These are phyloP conservation scores for Umimayanthus kanabou DNA, from an alignment of 92 coral and sea anemone species.

Conservation along the genomic window DNA sequence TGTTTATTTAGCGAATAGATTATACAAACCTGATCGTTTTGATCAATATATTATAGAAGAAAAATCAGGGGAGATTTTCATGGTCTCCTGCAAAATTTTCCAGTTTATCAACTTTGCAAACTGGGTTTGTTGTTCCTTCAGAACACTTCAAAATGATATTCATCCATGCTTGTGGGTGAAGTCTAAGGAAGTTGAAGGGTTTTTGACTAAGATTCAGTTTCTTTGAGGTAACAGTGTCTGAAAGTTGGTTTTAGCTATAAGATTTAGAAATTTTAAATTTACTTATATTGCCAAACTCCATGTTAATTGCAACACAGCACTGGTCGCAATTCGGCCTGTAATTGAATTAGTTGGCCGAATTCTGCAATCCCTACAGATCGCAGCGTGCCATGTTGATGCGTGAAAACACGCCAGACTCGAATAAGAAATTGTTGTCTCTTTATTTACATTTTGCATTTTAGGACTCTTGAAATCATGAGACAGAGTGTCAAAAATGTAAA, in stretches of 20 bases:
- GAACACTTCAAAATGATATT: too few species aligned
- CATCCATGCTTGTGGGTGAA: too few species aligned
- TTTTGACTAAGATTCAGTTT: background rate
- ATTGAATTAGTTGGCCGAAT: background rate
- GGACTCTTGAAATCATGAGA: background rate
- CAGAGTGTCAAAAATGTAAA: background rate
- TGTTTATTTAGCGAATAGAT: background rate
- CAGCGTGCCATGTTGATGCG: background rate
- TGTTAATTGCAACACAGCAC: background rate
- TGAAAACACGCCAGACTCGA: background rate
- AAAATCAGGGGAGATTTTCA: too few species aligned
- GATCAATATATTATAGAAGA: background rate
- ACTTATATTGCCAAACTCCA: background rate
- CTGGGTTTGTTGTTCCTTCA: background rate
- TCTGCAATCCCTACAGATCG: background rate
- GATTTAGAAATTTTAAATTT: slow-evolving; percentile 16
- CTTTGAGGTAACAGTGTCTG: background rate
- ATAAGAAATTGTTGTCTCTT: background rate
- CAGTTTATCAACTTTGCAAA: background rate
- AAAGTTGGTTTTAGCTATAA: background rate
- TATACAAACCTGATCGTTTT: background rate
- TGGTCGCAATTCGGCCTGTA: background rate
- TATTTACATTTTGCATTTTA: background rate
- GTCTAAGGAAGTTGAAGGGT: too few species aligned
- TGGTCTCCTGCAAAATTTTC: too few species aligned